Percentiles rank a stretch among this genome's conserved stretches.
Conservation (phyloP, 2,888 invertebrate genomes). For the Monopis laevigella region DNA sequence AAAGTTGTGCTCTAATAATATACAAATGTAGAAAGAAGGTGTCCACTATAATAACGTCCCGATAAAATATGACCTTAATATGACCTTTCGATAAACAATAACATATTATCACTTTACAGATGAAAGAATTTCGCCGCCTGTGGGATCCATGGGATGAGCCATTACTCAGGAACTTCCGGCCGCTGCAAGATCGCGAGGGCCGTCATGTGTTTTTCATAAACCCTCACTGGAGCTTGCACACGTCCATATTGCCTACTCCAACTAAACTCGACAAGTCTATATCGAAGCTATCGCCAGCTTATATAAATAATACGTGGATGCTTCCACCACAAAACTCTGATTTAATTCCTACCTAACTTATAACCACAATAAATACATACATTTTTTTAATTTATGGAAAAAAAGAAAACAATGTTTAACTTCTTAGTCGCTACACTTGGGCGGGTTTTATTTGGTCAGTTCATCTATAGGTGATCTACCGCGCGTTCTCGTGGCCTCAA, state of each 20-base stretch:
- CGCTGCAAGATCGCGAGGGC: conserved; percentile 44
- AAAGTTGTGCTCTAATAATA: no score
- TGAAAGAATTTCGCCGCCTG: conserved; percentile 63
- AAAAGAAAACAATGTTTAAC: no score
- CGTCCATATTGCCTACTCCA: conserved; percentile 54
- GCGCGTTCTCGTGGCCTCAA: no score
- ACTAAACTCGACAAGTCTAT: conserved; percentile 41
- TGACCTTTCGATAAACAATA: not conserved
- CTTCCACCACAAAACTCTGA: conserved; percentile 42
- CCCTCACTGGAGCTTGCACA: conserved; percentile 58
- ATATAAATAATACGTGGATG: conserved; percentile 36
- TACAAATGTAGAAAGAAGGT: no score
- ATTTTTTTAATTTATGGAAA: no score
- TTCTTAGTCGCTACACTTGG: no score
- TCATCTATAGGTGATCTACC: no score
- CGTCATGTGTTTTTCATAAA: conserved; percentile 62
- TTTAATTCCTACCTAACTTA: no score
- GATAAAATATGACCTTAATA: no score
- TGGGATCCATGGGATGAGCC: conserved; percentile 59
- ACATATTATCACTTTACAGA: conserved; percentile 33
- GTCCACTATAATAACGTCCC: no score
- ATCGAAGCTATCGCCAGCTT: conserved; percentile 39
- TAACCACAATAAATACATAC: no score
- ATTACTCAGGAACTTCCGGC: conserved; percentile 60
- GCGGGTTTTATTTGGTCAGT: no score